phyloP scores from a whole-genome alignment of 2,888 invertebrate genomes.

The Synergus itoensis region DNA sequence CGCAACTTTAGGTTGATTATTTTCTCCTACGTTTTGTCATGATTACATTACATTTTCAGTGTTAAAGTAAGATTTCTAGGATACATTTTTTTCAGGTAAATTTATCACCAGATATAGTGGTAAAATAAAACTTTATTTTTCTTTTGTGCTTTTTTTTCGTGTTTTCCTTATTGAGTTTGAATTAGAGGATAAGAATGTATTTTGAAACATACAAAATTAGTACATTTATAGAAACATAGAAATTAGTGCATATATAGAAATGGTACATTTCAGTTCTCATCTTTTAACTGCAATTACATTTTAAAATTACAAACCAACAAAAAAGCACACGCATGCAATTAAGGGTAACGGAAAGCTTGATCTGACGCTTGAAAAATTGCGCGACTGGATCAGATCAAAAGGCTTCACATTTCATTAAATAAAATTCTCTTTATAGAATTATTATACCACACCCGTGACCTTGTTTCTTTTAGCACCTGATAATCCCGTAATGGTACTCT shows the following conservation, averaged over 20 bases:
- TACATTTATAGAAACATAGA: too few species aligned
- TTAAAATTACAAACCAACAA: background rate
- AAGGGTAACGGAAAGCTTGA: background rate
- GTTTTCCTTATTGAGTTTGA: too few species aligned
- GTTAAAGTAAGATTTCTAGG: too few species aligned
- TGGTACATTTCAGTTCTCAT: background rate
- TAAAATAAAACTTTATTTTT: too few species aligned
- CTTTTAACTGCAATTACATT: background rate
- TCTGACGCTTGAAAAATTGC: background rate
- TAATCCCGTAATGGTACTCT: slow-evolving; percentile 1
- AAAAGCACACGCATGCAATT: background rate
- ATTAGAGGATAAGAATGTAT: too few species aligned
- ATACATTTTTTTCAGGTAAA: too few species aligned
- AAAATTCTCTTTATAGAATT: background rate
- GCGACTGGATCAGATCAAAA: background rate
- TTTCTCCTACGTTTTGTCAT: too few species aligned
- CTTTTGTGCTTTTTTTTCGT: too few species aligned
- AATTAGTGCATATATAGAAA: too few species aligned
- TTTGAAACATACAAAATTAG: background rate
- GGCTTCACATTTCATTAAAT: background rate
- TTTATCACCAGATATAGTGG: too few species aligned
- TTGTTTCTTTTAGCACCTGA: background rate
- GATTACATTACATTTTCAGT: too few species aligned
- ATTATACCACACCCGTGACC: background rate
- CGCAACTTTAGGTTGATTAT: too few species aligned